Evolutionary conservation across 2,797 vertebrate species (phyloP).

Genomic region (Sebastes taczanowskii): DNA sequence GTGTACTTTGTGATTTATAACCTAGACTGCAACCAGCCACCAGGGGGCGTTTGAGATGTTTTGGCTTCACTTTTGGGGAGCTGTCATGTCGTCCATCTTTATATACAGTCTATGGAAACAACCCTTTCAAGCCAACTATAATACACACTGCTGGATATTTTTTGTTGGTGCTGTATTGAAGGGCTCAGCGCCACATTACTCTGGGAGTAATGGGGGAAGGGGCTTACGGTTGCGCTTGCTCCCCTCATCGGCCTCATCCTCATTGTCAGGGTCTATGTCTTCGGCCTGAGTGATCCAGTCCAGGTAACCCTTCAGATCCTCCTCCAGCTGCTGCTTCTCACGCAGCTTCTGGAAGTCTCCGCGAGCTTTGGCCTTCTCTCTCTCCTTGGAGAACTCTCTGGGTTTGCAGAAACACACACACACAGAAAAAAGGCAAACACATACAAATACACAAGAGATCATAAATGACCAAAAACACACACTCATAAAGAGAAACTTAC

Average conservation of each 20-base stretch:
- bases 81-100: too few species aligned
- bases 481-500: conserved; percentile 8
- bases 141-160: not conserved
- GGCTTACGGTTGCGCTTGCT: conserved; percentile 93
- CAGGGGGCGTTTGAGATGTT: accelerated
- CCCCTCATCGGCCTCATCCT: conserved; percentile 93
- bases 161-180: conserved; percentile 9
- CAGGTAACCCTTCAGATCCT: conserved; percentile 97
- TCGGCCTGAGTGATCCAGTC: conserved; percentile 99
- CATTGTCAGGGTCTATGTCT: conserved; percentile 98
- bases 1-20: too few species aligned
- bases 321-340: conserved; percentile 98
- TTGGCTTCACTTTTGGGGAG: too few species aligned
- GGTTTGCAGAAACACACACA: conserved; percentile 67
- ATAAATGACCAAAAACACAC: conserved; percentile 63
- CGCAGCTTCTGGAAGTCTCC: conserved; percentile 99
- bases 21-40: too few species aligned
- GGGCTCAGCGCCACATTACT: not conserved
- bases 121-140: conserved; percentile 3
- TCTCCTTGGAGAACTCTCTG: conserved; percentile 99
- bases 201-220: not conserved
- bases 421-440: conserved; percentile 59
- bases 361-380: conserved; percentile 98
- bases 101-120: not conserved
- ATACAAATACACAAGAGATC: conserved; percentile 67